Evolutionary conservation across 2,797 vertebrate species (phyloP), one percentile per base, ranked within the genome.

Genomic region (Telmatherina bonti): DNA sequence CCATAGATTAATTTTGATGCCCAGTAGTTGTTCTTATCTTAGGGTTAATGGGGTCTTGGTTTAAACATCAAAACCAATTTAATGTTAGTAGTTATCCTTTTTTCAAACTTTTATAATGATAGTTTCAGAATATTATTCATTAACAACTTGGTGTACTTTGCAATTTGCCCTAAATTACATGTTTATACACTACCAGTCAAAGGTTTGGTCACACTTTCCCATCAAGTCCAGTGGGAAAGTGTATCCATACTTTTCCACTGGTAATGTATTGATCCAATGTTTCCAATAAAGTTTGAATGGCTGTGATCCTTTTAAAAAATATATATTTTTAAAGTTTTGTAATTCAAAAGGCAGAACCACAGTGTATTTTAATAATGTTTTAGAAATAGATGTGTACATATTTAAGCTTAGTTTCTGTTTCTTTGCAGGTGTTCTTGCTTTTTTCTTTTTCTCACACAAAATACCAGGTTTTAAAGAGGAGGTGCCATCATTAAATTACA

Each of bases 401-500:
- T 18, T 24, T 59, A 33, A 36, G 24, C 41, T 49, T 20, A 15
- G 8, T 7, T 12, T 35, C 54, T 63, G 16, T 61, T 35, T 57
- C 88, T 83, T 76, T 89, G 18, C 79, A 99, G 98, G 98, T 81
- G 90, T 96, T 58, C 93, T 99, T 27, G 96, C 96, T 0, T 99
- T 98, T 92, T 96, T 97, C 72, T 95, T 98, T 91, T 99, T 99
- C 93, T 97, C 97, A 22, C 93, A 91, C 69, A 95, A 93, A 91
- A 94, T 98, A 78, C 94, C 95, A 5, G 2, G 89, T 33, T 90
- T 97, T 82, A 90, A 95, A 78, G 91, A 94, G 77, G 94, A 96
- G 82, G 95, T 96, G 35, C 96, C 96, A 0, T 79, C 91, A 0
- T 85, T 99, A 74, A 97, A 99, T 92, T 98, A 97, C 91, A 96